phyloP scores from a whole-genome alignment of 2,113 vertebrate species.

The Sorex fumeus region DNA sequence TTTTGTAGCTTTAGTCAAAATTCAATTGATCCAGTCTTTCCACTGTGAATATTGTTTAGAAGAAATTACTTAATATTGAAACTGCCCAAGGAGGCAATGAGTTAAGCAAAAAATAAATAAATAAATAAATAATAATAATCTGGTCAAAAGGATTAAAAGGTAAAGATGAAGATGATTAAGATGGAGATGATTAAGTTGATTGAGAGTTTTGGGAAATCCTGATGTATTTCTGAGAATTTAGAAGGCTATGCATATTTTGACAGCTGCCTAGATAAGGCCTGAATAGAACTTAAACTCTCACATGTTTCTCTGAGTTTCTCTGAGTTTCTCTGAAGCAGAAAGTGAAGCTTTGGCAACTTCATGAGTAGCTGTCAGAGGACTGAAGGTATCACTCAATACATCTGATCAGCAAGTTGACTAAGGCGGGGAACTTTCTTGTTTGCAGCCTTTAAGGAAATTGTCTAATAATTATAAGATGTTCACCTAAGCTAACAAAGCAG shows the following conservation, averaged over 20 bases:
- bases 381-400: not conserved
- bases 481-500: not conserved
- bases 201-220: not conserved
- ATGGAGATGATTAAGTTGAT: no score
- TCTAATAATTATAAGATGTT: not conserved
- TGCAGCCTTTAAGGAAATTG: not conserved
- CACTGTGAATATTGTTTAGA: not conserved
- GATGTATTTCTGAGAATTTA: not conserved
- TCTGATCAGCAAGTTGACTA: not conserved
- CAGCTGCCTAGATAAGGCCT: not conserved
- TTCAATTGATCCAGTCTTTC: not conserved
- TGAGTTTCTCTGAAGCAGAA: not conserved
- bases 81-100: not conserved
- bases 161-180: no score
- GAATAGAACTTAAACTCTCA: not conserved
- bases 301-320: not conserved
- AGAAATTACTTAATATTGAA: not conserved
- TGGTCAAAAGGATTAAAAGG: no score
- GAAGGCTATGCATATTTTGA: not conserved
- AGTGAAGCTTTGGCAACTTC: not conserved
- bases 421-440: not conserved
- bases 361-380: no score
- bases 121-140: no score
- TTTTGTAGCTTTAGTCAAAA: not conserved
- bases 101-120: not conserved